Base-by-base conservation (phyloP, 2,888 invertebrate species). In the Agonopterix arenella region DNA sequence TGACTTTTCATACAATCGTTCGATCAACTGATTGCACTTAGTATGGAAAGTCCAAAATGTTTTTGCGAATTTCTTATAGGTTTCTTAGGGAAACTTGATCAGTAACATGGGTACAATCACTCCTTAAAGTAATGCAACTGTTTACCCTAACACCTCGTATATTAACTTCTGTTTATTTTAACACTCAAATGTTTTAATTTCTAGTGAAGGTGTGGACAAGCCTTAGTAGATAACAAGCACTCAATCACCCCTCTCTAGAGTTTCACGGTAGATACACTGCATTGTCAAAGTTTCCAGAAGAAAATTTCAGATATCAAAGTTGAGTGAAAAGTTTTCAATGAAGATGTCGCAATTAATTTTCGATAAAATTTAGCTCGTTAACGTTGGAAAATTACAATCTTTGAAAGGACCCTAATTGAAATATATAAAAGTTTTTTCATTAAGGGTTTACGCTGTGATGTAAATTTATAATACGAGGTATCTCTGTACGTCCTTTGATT, bases 321-420 rank as follows among this genome's bases (percentile, higher is more conserved):
- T 74, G 67, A 78, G 73, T 76, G 68, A 70, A 76, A 82, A 84
- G 69, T 88, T 85, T 84, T 77, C 80, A 80, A 81, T 82, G 83
- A 82, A 85, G 84, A 84, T 82, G 85, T 86, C 82, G 84, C 84
- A 85, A 88, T 86, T 88, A 88, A 86, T 88, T 86, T 86, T 83
- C 84, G 81, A 84, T 85, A 81, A 84, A 86, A 84, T 86, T 84
- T 79, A 80, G 81, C 83, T 84, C 86, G 84, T 85, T 86, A 85
- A 84, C 84, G 80, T 79, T 76, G 69, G 73, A 73, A 83, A 84
- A 82, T 84, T 80, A 81, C 78, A 76, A 73, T 70, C 74, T 80
- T 78, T 80, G 73, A 76, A 76, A 73, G 73, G 72, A 69, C 70
- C 68, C 73, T 84, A 83, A 86, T 86, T 83, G 82, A 84, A 83